These are phyloP conservation scores for Solea senegalensis DNA, from an alignment of 2,113 vertebrate species.

Conservation along the genomic window DNA sequence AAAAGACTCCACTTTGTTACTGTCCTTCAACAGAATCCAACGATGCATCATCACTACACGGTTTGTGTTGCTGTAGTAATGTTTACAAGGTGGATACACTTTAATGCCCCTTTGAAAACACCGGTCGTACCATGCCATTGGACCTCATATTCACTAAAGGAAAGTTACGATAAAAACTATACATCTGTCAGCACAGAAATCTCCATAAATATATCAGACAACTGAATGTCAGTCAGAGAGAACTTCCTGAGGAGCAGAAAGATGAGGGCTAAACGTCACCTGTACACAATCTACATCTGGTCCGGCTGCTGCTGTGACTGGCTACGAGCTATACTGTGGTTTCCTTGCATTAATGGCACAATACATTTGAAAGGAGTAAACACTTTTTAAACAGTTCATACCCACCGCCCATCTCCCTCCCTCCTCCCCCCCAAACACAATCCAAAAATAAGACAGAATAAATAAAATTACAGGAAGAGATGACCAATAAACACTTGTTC, in stretches of 20 bases:
- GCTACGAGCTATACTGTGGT: conserved; percentile 39
- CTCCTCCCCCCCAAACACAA: not conserved
- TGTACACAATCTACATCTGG: conserved; percentile 63
- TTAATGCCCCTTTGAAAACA: conserved; percentile 69
- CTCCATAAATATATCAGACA: conserved; percentile 78
- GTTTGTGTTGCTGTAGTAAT: conserved; percentile 33
- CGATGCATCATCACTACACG: conserved; percentile 28
- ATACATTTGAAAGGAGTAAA: conserved; percentile 65
- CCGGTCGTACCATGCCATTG: conserved; percentile 61
- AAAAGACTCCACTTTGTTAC: conserved; percentile 17
- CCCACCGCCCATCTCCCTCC: too few relatives aligned
- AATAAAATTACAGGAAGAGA: conserved; percentile 52
- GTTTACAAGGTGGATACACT: conserved; percentile 47
- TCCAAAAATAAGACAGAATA: conserved; percentile 57
- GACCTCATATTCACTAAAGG: conserved; percentile 68
- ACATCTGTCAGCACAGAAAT: conserved; percentile 80
- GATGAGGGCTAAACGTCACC: conserved; percentile 60
- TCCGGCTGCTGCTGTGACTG: conserved; percentile 27
- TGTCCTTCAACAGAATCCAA: conserved; percentile 32
- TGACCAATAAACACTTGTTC: conserved; percentile 19
- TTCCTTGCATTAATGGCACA: conserved; percentile 66
- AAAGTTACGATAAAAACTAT: conserved; percentile 71
- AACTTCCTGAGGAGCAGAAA: conserved; percentile 78
- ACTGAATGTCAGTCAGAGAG: conserved; percentile 83
- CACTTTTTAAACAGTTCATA: conserved; percentile 49